Percentiles rank a stretch among this genome's conserved stretches.
Evolutionary conservation across 2,888 invertebrate genomes (phyloP).

Genomic region (Pterostichus madidus): DNA sequence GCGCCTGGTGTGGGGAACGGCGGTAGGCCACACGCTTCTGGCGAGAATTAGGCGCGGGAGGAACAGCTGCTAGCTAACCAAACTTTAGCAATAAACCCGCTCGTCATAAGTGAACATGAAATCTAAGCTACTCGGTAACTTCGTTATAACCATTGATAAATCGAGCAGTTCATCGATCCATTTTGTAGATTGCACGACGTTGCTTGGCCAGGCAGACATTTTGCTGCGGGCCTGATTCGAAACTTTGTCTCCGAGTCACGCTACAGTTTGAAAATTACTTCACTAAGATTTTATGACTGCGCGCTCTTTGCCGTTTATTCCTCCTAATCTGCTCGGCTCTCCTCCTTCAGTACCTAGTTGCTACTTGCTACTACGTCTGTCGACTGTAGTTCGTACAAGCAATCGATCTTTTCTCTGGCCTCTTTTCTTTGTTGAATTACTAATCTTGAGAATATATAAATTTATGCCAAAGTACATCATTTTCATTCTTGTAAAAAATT

Average conservation of each 20-base stretch:
- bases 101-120: constrained; percentile 70
- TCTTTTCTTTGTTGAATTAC: neutral
- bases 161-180: constrained; percentile 62
- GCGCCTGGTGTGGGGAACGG: neutral
- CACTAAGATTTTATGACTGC: constrained; percentile 58
- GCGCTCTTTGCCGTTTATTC: constrained; percentile 52
- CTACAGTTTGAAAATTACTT: constrained; percentile 60
- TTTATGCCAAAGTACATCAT: neutral
- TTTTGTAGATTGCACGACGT: constrained; percentile 54
- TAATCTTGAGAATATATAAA: constrained; percentile 12
- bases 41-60: constrained; percentile 58
- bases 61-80: constrained; percentile 67
- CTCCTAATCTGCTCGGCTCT: constrained; percentile 37
- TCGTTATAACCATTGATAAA: constrained; percentile 66
- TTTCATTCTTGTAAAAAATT: too few relatives aligned
- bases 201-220: constrained; percentile 46
- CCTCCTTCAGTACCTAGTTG: neutral
- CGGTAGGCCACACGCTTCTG: constrained; percentile 45
- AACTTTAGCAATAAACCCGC: constrained; percentile 70
- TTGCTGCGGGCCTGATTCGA: constrained; percentile 60
- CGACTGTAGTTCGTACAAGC: neutral
- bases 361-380: constrained; percentile 22
- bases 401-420: constrained; percentile 7
- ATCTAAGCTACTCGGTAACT: constrained; percentile 65
- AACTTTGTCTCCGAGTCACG: constrained; percentile 60